phyloP scores from a whole-genome alignment of 2,888 invertebrate species.

The Rhagonycha fulva region DNA sequence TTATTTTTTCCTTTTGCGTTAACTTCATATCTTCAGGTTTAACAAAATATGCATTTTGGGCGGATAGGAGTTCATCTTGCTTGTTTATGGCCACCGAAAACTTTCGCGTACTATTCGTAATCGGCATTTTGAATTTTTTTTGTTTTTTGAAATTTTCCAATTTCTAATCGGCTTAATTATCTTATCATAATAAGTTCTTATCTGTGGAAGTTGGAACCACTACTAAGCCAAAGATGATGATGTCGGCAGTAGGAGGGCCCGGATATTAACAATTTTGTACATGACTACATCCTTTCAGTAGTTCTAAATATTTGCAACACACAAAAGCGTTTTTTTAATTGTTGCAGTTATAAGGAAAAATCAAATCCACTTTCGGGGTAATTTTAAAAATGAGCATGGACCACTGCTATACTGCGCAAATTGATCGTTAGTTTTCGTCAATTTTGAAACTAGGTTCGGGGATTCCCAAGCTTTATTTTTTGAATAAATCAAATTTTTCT shows the following conservation, averaged over 20 bases:
- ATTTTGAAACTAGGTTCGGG: too few species aligned
- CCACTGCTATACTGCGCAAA: too few species aligned
- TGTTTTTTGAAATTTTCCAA: background rate
- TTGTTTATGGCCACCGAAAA: conserved; percentile 44
- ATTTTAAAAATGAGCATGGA: background rate
- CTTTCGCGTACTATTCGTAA: conserved; percentile 33
- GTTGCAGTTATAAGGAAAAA: background rate
- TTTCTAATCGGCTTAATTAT: background rate
- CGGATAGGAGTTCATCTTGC: conserved; percentile 51
- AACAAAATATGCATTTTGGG: conserved; percentile 63
- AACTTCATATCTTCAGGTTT: conserved; percentile 65
- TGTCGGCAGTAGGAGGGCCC: conserved; percentile 51
- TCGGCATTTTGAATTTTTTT: conserved; percentile 31
- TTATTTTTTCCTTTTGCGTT: conserved; percentile 62
- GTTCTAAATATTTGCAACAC: conserved; percentile 40
- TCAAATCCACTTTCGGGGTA: background rate
- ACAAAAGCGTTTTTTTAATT: background rate
- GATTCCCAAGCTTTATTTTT: too few species aligned
- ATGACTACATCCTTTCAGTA: conserved; percentile 57
- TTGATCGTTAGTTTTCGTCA: too few species aligned
- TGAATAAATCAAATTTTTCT: too few species aligned
- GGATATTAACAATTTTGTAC: conserved; percentile 59
- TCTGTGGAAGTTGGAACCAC: conserved; percentile 16
- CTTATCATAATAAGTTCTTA: conserved; percentile 5
- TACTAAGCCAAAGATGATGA: conserved; percentile 32